Base-by-base conservation (phyloP, 2,797 vertebrate species). In the Tarsius wallacei region DNA sequence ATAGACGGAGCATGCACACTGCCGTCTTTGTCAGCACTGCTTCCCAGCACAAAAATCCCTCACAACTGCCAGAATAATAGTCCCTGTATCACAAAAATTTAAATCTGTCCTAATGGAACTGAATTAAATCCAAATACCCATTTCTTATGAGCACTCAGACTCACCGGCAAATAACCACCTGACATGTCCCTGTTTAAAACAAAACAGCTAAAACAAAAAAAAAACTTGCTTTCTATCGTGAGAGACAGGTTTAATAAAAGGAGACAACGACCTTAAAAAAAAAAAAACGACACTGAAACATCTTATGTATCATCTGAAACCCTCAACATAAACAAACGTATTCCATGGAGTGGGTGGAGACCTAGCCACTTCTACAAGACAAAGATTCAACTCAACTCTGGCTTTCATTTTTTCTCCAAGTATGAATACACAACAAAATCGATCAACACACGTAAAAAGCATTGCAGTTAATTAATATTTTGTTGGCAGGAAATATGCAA, bases 1-100 rank as follows among this genome's bases (percentile, higher is more conserved):
- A 98, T 98, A 99, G 99, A 99, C 98, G 99, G 93, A 73, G 98
- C 91, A 94, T 92, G 98, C 98, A 99, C 99, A 99, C 99, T 99
- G 99, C 98, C 71, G 98, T 98, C 99, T 99, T 99, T 99, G 99
- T 98, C 98, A 97, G 98, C 87, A 90, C 15, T 96, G 51, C 98
- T 98, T 97, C 97, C 97, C 95, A 97, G 94, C 98, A 99, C 98
- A 99, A 98, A 99, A 99, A 99, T 99, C 99, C 98, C 98, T 99
- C 98, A 98, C 98, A 98, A 98, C 98, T 97, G 96, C 98, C 93
- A 98, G 99, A 98, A 99, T 99, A 99, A 99, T 98, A 99, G 98
- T 93, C 98, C 98, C 98, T 98, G 98, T 99, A 99, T 99, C 99
- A 99, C 96, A 97, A 97, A 99, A 98, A 99, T 98, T 98, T 98